Evolutionary conservation across 1,140 invertebrate species (phyloP), one percentile per base, ranked within the genome.

Genomic region (Drosophila asahinai): DNA sequence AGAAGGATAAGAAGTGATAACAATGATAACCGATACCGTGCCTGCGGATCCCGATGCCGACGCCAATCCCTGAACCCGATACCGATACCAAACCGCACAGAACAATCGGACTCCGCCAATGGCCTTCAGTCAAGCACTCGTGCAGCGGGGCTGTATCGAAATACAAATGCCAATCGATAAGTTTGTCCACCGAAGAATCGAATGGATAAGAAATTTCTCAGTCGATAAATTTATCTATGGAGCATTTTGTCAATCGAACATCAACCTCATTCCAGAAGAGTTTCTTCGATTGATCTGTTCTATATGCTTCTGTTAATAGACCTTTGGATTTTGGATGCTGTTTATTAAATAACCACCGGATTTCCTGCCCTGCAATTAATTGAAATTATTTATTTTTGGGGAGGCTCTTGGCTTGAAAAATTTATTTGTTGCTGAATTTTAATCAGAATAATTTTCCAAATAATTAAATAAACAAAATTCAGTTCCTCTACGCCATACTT

Each of bases 151-250:
- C 30, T 22, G 33, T 7, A 40, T 22, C 33, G 30, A 22, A 65
- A 22, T 17, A 15, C 7, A 22, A 67, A 67, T 42, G 36, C 63
- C 47, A 17, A 45, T 66, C 17, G 40, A 68, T 40, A 57, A 58
- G 47, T 58, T 48, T 40, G 25, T 40, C 51, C 42, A 57, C 38
- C 36, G 43, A 49, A 51, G 27, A 43, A 73, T n/a, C 22, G 27
- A 2, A 19, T 15, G 9, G 14, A 14, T 7, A 15, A 14, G 9
- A 36, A 62, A 68, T 33, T 48, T 17, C 30, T 27, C 25, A 58
- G 55, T 55, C 25, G 64, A 68, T 71, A 57, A 55, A 71, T 68
- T 70, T 43, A 54, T 67, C 63, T 27, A 47, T 47, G 2, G 64
- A 71, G 67, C 49, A 67, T 54, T 70, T 68, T 67, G 30, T 40